Evolutionary conservation across 37 sponge, comb jelly and placozoan genomes (phyloP).

Genomic region (Haliclona indistincta): DNA sequence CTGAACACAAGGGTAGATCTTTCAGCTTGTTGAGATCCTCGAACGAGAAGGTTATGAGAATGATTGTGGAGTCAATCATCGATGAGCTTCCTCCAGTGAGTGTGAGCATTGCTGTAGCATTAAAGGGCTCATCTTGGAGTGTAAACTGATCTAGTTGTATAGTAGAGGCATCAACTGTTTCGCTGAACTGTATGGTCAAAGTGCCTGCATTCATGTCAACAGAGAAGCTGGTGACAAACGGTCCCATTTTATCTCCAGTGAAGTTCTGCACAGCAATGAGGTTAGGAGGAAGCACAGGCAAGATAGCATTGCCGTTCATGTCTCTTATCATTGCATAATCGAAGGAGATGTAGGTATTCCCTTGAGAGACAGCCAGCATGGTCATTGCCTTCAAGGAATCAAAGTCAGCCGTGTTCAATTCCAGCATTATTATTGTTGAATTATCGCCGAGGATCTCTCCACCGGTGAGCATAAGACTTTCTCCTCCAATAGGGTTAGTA

Average conservation of each 20-base stretch:
- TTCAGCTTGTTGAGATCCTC: slow-evolving; percentile 84
- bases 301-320: slow-evolving; percentile 60
- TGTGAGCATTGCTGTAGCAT: slow-evolving; percentile 11
- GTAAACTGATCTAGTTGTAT: slow-evolving; percentile 56
- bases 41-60: slow-evolving; percentile 60
- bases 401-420: slow-evolving; percentile 57
- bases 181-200: slow-evolving; percentile 73
- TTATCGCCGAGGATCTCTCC: slow-evolving; percentile 44
- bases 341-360: slow-evolving; percentile 37
- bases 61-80: slow-evolving; percentile 31
- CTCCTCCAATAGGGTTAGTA: neutral
- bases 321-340: slow-evolving; percentile 60
- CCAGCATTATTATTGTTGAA: slow-evolving; percentile 50
- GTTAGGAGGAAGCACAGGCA: slow-evolving; percentile 4
- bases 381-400: slow-evolving; percentile 76
- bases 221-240: slow-evolving; percentile 35
- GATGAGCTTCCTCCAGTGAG: slow-evolving; percentile 70
- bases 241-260: slow-evolving; percentile 45
- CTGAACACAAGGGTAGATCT: slow-evolving; percentile 56
- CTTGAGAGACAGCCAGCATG: slow-evolving; percentile 31
- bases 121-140: slow-evolving; percentile 14
- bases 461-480: slow-evolving; percentile 64
- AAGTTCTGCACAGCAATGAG: slow-evolving; percentile 38
- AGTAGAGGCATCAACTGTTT: slow-evolving; percentile 69
- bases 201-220: slow-evolving; percentile 64